phyloP scores from a whole-genome alignment of 2,113 vertebrate species.

The Melanotaenia duboulayi region DNA sequence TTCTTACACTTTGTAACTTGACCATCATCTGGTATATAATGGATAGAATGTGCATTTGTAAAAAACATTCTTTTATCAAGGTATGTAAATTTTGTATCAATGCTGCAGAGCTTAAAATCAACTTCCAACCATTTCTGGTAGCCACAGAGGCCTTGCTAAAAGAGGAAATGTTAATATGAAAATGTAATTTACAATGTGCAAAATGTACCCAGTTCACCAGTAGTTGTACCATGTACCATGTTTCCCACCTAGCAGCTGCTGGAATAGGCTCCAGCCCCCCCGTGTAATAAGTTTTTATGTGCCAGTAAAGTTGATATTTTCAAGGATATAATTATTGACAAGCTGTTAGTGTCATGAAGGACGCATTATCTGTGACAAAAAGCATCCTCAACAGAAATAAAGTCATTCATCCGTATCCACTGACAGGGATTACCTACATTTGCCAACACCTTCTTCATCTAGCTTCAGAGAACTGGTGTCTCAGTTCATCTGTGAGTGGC shows the following conservation, averaged over 20 bases:
- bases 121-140: too few relatives aligned
- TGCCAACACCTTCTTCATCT: slow-evolving; percentile 32
- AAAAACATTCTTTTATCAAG: too few relatives aligned
- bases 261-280: too few relatives aligned
- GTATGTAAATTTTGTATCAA: too few relatives aligned
- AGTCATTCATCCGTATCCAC: slow-evolving; percentile 14
- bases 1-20: too few relatives aligned
- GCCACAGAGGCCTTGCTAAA: too few relatives aligned
- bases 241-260: too few relatives aligned
- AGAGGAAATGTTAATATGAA: too few relatives aligned
- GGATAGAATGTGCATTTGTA: too few relatives aligned
- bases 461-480: not conserved
- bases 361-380: not conserved
- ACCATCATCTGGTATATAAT: too few relatives aligned
- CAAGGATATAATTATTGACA: not conserved
- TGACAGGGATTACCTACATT: slow-evolving; percentile 37
- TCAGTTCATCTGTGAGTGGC: slow-evolving; percentile 15
- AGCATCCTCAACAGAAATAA: slow-evolving; percentile 10
- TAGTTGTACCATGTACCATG: not conserved
- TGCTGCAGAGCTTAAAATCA: too few relatives aligned
- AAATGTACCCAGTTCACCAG: not conserved
- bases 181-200: not conserved
- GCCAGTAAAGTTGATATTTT: not conserved
- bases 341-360: slow-evolving; percentile 1
- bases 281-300: not conserved